A percentile compares a stretch with the other conserved stretches of the same genome.
Evolutionary conservation across 2,797 vertebrate genomes (phyloP).

Genomic region (Rousettus madagascariensis): DNA sequence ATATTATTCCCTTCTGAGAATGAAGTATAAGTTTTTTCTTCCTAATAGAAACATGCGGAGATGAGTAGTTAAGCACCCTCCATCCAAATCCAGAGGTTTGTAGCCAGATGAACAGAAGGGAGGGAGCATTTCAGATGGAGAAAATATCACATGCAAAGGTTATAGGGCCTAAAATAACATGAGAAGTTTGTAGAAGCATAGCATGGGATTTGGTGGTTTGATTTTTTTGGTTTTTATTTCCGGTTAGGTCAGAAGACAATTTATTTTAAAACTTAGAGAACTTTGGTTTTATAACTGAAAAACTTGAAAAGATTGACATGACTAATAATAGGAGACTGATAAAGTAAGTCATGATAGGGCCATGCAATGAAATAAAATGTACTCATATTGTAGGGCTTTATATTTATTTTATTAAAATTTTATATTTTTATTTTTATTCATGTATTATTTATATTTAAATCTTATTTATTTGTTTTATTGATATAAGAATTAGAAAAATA

Average conservation of each 20-base stretch:
- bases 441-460: background rate
- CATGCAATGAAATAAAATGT: background rate
- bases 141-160: background rate
- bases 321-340: background rate
- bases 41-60: background rate
- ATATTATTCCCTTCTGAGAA: background rate
- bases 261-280: background rate
- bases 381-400: background rate
- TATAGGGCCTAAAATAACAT: background rate
- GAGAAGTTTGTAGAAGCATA: background rate
- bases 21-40: background rate
- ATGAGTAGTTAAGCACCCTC: background rate
- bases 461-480: background rate
- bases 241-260: background rate
- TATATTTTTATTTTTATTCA: background rate
- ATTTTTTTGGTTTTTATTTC: background rate
- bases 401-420: background rate
- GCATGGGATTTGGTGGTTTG: background rate
- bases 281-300: slow-evolving; percentile 2
- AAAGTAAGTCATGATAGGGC: background rate
- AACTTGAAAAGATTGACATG: background rate
- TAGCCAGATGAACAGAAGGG: background rate
- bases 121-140: background rate
- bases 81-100: background rate
- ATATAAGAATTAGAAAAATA: background rate